These are phyloP conservation scores for Drosophila fuyamai DNA, from an alignment of 1,140 invertebrate species.

Conservation along the genomic window DNA sequence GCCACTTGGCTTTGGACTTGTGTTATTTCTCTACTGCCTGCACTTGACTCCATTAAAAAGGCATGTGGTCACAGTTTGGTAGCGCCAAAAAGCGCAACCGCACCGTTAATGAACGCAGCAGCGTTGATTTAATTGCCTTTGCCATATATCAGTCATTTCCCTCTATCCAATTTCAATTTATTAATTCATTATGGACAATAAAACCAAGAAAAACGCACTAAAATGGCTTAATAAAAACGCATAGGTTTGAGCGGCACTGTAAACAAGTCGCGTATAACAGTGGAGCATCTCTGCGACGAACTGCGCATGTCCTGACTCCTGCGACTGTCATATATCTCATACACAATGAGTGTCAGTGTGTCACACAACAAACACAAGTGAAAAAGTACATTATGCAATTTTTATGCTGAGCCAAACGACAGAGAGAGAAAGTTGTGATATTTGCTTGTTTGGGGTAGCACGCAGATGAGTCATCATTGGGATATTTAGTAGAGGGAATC, in stretches of 20 bases:
- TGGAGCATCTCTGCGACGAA: constrained; percentile 22
- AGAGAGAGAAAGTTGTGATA: constrained; percentile 63
- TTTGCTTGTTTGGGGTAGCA: constrained; percentile 33
- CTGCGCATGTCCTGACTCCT: constrained; percentile 42
- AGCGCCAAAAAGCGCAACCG: constrained; percentile 44
- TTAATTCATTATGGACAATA: constrained; percentile 52
- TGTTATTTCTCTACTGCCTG: constrained; percentile 23
- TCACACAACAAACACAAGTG: constrained; percentile 35
- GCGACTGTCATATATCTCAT: constrained; percentile 38
- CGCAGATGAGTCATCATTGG: constrained; percentile 41
- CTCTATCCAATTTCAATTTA: constrained; percentile 17
- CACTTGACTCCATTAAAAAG: constrained; percentile 73
- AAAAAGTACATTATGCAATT: constrained; percentile 75
- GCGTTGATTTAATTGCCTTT: constrained; percentile 64
- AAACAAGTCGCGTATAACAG: constrained; percentile 77
- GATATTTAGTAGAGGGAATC: background rate
- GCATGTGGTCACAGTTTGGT: constrained; percentile 74
- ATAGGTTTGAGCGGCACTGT: constrained; percentile 58
- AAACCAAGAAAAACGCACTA: constrained; percentile 20
- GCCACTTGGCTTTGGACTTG: constrained; percentile 32
- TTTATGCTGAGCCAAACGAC: constrained; percentile 59
- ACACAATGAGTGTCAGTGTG: constrained; percentile 76
- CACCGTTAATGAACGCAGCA: constrained; percentile 70
- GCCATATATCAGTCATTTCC: constrained; percentile 8
- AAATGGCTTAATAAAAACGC: background rate